Conservation (phyloP, 2,113 vertebrate species). For the Tupaia chinensis region DNA sequence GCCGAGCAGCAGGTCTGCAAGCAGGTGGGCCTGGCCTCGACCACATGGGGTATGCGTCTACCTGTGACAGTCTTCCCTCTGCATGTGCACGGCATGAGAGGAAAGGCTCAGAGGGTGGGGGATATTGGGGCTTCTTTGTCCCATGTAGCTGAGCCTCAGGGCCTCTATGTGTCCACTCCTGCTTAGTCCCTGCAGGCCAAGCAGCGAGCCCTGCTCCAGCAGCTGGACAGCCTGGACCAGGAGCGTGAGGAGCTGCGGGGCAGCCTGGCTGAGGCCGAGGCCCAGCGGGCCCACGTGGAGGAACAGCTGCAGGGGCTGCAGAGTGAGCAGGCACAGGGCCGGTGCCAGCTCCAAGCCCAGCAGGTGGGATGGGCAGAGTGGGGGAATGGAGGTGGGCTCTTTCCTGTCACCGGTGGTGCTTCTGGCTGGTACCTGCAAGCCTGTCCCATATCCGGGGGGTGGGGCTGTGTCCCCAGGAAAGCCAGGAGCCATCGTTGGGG, state of each 20-base stretch:
- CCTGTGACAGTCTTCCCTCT: background rate
- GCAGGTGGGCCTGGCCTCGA: background rate
- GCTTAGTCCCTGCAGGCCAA: slow-evolving; percentile 93
- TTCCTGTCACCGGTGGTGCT: background rate
- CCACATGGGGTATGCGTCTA: too few relatives aligned
- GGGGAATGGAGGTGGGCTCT: background rate
- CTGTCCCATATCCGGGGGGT: background rate
- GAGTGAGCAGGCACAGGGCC: slow-evolving; percentile 83
- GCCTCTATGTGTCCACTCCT: background rate
- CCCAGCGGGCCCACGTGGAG: slow-evolving; percentile 68
- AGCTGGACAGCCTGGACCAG: slow-evolving; percentile 90
- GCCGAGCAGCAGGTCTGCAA: background rate
- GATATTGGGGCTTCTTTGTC: background rate
- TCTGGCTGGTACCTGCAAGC: background rate
- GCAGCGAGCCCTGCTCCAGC: slow-evolving; percentile 91
- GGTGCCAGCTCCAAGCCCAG: slow-evolving; percentile 86
- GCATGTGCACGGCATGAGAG: background rate
- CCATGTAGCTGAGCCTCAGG: background rate
- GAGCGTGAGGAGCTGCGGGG: slow-evolving; percentile 91
- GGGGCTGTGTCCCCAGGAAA: background rate
- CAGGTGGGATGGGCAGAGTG: slow-evolving; percentile 84
- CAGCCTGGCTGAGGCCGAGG: slow-evolving; percentile 87
- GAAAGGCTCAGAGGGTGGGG: background rate
- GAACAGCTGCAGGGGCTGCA: slow-evolving; percentile 83
- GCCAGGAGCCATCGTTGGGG: background rate